A percentile compares a stretch with the other conserved stretches of the same genome.
phyloP scores from a whole-genome alignment of 2,113 vertebrate genomes.

The Alexandromys fortis region DNA sequence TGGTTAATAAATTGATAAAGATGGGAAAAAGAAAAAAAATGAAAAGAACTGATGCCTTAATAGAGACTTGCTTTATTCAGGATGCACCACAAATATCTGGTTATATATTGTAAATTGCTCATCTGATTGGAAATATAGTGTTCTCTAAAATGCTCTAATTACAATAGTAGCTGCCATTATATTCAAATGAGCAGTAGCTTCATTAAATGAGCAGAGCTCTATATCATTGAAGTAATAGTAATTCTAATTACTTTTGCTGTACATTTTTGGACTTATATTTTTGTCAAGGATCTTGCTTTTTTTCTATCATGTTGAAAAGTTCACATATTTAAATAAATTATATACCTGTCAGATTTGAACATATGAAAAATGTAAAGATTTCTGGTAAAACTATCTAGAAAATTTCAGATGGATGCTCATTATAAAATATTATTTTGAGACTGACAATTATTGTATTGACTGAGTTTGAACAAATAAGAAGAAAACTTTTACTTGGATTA shows the following conservation, averaged over 20 bases:
- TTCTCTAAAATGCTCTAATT: background rate
- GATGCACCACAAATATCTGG: background rate
- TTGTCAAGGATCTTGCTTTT: background rate
- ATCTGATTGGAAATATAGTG: background rate
- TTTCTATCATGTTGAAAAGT: background rate
- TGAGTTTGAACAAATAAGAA: background rate
- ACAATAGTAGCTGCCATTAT: background rate
- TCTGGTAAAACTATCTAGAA: background rate
- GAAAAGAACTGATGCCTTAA: background rate
- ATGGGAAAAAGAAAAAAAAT: background rate
- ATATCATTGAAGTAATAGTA: background rate
- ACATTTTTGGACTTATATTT: background rate
- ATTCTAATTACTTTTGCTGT: background rate
- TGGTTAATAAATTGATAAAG: background rate
- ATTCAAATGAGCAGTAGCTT: background rate
- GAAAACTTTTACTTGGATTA: background rate
- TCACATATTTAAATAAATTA: background rate
- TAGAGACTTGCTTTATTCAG: background rate
- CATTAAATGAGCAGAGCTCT: background rate
- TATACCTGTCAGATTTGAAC: background rate
- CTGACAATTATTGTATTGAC: background rate
- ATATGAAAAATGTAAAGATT: background rate
- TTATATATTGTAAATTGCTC: background rate
- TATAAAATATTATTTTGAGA: background rate
- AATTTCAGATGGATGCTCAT: background rate